Evolutionary conservation across 2,888 invertebrate genomes (phyloP).

Genomic region (Caenorhabditis becei): DNA sequence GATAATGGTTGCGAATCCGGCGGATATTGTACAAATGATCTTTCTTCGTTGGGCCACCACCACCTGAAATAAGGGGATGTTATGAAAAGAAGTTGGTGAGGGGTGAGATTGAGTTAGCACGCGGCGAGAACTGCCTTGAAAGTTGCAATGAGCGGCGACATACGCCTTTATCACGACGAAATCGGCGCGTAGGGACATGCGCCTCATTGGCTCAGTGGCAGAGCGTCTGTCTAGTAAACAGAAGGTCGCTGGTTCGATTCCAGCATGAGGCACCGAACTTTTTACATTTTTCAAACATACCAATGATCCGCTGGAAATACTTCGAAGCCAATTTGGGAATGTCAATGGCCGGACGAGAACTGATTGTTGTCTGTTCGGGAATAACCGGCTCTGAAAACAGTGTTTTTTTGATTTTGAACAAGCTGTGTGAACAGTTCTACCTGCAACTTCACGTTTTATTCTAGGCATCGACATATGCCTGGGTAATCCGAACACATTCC

Average conservation of each 20-base stretch:
- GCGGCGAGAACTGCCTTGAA: too few relatives aligned
- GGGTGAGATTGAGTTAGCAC: not conserved
- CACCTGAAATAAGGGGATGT: conserved; percentile 16
- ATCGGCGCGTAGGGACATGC: not conserved
- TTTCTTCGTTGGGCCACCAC: not conserved
- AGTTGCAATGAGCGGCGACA: too few relatives aligned
- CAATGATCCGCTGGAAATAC: conserved; percentile 44
- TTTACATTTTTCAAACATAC: conserved; percentile 35
- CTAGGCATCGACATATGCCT: conserved; percentile 44
- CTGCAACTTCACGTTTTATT: conserved; percentile 19
- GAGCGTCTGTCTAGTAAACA: conserved; percentile 80
- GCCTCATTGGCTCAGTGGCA: conserved; percentile 78
- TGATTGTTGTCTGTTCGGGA: not conserved
- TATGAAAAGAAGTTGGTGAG: too few relatives aligned
- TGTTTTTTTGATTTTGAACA: not conserved
- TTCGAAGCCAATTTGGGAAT: conserved; percentile 43
- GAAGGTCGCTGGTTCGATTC: conserved; percentile 80
- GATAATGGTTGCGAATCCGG: conserved; percentile 50
- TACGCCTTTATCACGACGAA: not conserved
- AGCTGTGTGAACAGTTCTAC: not conserved
- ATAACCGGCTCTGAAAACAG: conserved; percentile 3
- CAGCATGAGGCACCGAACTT: conserved; percentile 71
- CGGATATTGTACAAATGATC: conserved; percentile 54
- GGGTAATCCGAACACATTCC: conserved; percentile 55
- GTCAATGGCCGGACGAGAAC: conserved; percentile 24